Evolutionary conservation across 2,113 vertebrate species (phyloP), one percentile per base, ranked within the genome.

Genomic region (Heptranchias perlo): DNA sequence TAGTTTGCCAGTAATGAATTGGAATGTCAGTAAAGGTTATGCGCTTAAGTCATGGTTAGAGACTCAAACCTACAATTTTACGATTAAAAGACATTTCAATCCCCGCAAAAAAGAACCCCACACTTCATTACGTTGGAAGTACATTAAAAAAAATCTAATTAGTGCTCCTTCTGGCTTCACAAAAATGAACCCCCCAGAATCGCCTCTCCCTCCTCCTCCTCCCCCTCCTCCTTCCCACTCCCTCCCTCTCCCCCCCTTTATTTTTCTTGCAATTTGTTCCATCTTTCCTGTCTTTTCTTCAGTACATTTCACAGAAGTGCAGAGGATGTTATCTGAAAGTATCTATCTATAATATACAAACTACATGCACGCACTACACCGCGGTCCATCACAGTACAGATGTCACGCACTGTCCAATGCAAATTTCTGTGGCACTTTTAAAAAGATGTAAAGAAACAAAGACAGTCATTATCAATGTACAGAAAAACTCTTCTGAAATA

Each of bases 111-210:
- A 52, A 23, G 10, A 69, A 23, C 1, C 23, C 21, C 10, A 47
- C 78, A 76, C 69, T 2, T 35, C n/a, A n/a, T n/a, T n/a, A n/a
- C n/a, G n/a, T n/a, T n/a, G n/a, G n/a, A 82, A 44, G 39, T 82
- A 47, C 1, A 47, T 44, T 82, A 8, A 47, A 44, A 82, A 5
- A 82, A 82, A 44, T 21, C 31, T 97, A 97, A 67, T 65, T 76
- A 2, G 44, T 52, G 84, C 96, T 96, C 92, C 25, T 47, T 52
- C 64, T 96, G 44, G 65, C 35, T 52, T 35, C 11, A n/a, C 35
- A 76, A 76, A 69, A n/a, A n/a, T 14, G 2, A 39, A 16, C 3
- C 73, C 14, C 73, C 28, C 44, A 64, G 0, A 61, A 58, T n/a
- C 39, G 23, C 44, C 58, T 47, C 58, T 44, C 61, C 47, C 65